Evolutionary conservation across 2,888 invertebrate species (phyloP), one percentile per base, ranked within the genome.

Genomic region (Acanthosepion lycidas): DNA sequence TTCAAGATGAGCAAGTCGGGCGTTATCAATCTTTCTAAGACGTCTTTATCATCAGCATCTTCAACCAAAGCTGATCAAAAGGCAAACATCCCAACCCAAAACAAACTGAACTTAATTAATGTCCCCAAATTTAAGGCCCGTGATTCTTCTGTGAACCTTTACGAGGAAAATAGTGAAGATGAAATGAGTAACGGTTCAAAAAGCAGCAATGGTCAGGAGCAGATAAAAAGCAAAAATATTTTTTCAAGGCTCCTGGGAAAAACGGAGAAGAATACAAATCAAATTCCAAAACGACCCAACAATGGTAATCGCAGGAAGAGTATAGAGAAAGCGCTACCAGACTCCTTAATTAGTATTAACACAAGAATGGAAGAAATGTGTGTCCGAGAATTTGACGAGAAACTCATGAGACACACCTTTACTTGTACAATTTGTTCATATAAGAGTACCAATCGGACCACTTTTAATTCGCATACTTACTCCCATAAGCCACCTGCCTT

Each of bases 401-500:
- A 55, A 26, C 94, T 94, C 48, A 94, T 64, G 64, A 15, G n/a
- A 48, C 48, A 94, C 48, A 64, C 64, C 0, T 94, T 94, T 33
- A 94, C 64, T 8, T 94, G 94, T 42, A 94, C 94, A 4, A 94
- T 94, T n/a, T 94, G 94, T 94, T 94, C 94, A 23, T 94, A 94
- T 23, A 53, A 59, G 55, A 94, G 23, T 9, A 94, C 64, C 12
- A 94, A 94, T 26, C 55, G 64, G 64, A 94, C 94, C 55, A 94
- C 94, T 33, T 94, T 94, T 59, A 94, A 94, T 59, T 94, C 94
- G 18, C 94, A 94, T 48, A 64, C 64, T 48, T 94, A 94, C 94
- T 64, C 55, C 48, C 94, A 94, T 33, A 94, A 94, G 59, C 94
- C 94, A 53, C 59, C 94, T 64, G 94, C 64, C 33, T 94, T 64